Percentiles rank a stretch among this genome's conserved stretches.
phyloP scores from a whole-genome alignment of 2,113 vertebrate genomes.

The Pedetes capensis region DNA sequence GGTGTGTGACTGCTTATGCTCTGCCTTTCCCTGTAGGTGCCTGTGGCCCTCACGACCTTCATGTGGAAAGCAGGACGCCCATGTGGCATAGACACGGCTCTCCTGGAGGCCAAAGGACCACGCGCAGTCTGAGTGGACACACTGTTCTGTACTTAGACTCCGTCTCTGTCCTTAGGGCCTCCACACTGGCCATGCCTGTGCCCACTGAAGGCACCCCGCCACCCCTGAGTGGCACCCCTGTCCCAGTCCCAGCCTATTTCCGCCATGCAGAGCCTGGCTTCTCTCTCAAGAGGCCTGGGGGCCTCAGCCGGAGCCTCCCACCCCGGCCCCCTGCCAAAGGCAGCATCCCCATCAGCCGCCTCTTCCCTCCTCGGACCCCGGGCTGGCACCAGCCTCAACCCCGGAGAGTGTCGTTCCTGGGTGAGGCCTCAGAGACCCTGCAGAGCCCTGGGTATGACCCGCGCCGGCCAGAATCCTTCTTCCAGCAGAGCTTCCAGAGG shows the following conservation, averaged over 20 bases:
- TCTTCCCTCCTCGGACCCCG: slow-evolving; percentile 84
- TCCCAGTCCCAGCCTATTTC: slow-evolving; percentile 89
- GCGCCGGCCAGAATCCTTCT: slow-evolving; percentile 86
- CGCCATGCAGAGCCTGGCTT: slow-evolving; percentile 89
- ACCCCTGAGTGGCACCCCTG: slow-evolving; percentile 78
- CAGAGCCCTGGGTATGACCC: slow-evolving; percentile 85
- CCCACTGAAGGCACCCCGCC: slow-evolving; percentile 79
- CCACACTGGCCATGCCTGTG: slow-evolving; percentile 82
- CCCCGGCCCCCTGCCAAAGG: slow-evolving; percentile 87
- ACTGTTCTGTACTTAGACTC: neutral
- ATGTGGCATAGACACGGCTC: neutral
- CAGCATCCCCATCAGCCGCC: slow-evolving; percentile 84
- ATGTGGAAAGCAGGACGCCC: neutral
- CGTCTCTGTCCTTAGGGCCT: neutral
- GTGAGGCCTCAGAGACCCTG: slow-evolving; percentile 46
- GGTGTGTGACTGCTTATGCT: neutral
- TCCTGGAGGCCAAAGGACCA: neutral
- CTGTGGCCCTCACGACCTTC: neutral
- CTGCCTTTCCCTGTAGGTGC: slow-evolving; percentile 18
- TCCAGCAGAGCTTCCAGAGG: slow-evolving; percentile 90
- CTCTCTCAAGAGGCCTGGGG: slow-evolving; percentile 87
- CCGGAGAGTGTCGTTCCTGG: slow-evolving; percentile 86
- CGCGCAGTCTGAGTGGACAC: neutral
- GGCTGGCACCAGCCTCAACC: slow-evolving; percentile 83
- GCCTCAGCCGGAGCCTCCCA: slow-evolving; percentile 85